Percentiles rank a stretch among this genome's conserved stretches.
These are phyloP conservation scores for Crocallis elinguaria DNA, from an alignment of 2,888 invertebrate genomes.

Conservation along the genomic window DNA sequence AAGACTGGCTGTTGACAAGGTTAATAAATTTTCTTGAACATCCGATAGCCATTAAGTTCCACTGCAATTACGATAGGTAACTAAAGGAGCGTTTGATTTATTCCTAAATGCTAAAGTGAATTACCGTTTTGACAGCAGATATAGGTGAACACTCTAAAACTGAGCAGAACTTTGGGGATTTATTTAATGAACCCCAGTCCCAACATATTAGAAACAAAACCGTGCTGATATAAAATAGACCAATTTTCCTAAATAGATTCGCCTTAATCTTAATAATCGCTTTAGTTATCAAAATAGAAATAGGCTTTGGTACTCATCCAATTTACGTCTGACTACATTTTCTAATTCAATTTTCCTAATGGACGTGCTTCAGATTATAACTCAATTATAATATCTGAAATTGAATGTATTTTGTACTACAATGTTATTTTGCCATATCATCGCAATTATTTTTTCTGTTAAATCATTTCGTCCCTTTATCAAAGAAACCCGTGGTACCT, in stretches of 20 bases:
- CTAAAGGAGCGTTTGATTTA: too few species aligned
- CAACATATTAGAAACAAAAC: not conserved
- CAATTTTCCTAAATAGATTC: too few species aligned
- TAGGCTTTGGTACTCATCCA: not conserved
- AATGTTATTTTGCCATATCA: conserved; percentile 42
- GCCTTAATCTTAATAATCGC: not conserved
- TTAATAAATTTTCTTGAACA: too few species aligned
- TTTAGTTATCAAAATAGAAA: not conserved
- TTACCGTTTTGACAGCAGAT: too few species aligned
- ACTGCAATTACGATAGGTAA: too few species aligned
- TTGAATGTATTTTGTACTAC: conserved; percentile 43
- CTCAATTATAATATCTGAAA: conserved; percentile 54
- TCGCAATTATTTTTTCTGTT: conserved; percentile 30
- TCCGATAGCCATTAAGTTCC: too few species aligned
- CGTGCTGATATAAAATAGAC: not conserved
- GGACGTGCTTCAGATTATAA: conserved; percentile 54
- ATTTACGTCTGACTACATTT: conserved; percentile 41
- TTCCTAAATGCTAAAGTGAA: too few species aligned
- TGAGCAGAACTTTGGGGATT: too few species aligned
- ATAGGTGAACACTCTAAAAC: too few species aligned
- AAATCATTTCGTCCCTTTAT: not conserved
- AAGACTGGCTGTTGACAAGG: too few species aligned
- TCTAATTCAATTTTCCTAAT: conserved; percentile 59
- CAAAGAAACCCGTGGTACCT: not conserved
- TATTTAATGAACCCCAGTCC: too few species aligned